Conservation (phyloP, 2,113 vertebrate genomes). For the Smithornis capensis region DNA sequence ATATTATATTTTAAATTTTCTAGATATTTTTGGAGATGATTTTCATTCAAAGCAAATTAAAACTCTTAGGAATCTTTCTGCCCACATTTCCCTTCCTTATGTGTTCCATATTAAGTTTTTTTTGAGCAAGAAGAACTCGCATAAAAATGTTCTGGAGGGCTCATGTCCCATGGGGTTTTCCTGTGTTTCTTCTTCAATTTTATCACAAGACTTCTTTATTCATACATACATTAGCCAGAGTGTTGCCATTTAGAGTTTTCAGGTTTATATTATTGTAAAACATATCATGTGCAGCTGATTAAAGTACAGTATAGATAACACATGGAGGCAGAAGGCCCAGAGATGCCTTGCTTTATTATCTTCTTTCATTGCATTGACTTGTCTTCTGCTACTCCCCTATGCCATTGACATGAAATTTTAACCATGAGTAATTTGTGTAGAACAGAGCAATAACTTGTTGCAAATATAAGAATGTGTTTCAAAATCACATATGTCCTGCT, state of each 20-base stretch:
- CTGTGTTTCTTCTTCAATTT: neutral
- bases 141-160: neutral
- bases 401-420: constrained; percentile 7
- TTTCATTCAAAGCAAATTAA: neutral
- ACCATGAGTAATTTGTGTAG: neutral
- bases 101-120: neutral
- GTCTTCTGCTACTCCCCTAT: neutral
- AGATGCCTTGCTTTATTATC: neutral
- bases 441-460: neutral
- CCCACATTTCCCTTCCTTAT: neutral
- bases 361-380: neutral
- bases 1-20: neutral
- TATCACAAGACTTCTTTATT: neutral
- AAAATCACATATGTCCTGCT: neutral
- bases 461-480: neutral
- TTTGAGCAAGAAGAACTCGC: neutral
- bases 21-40: neutral
- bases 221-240: neutral
- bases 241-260: neutral
- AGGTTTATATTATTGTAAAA: neutral
- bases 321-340: neutral
- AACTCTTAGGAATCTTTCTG: neutral
- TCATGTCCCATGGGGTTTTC: accelerated
- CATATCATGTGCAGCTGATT: neutral
- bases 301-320: neutral